Percentiles rank a stretch among this genome's conserved stretches.
phyloP scores from a whole-genome alignment of 2,113 vertebrate species.

The Etheostoma spectabile region DNA sequence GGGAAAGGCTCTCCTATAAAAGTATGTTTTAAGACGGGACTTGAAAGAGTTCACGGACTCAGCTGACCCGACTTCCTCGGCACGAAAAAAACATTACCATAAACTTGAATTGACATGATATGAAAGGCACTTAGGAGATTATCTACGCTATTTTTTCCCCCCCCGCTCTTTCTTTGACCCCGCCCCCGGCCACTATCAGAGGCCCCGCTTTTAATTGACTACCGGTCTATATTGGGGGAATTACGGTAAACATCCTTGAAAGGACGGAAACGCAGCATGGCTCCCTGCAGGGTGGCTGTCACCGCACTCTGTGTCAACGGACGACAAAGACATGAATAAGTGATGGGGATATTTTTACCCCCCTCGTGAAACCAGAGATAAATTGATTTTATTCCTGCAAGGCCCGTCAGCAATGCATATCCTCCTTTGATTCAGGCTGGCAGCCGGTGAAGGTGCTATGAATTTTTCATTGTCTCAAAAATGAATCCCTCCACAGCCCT shows the following conservation, averaged over 20 bases:
- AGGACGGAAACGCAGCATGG: constrained; percentile 21
- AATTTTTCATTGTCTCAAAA: constrained; percentile 80
- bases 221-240: too few relatives aligned
- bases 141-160: too few relatives aligned
- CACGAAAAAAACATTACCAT: too few relatives aligned
- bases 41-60: too few relatives aligned
- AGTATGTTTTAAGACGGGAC: too few relatives aligned
- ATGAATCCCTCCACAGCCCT: constrained; percentile 32
- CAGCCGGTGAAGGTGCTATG: constrained; percentile 72
- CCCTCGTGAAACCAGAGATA: constrained; percentile 75
- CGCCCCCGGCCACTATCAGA: too few relatives aligned
- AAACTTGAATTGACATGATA: too few relatives aligned
- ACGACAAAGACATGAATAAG: constrained; percentile 73
- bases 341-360: constrained; percentile 78
- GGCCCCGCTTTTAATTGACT: too few relatives aligned
- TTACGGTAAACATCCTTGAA: constrained; percentile 12
- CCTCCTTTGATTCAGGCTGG: constrained; percentile 77
- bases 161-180: too few relatives aligned
- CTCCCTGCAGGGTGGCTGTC: constrained; percentile 60
- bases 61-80: too few relatives aligned
- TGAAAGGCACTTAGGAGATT: too few relatives aligned
- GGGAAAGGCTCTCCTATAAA: too few relatives aligned
- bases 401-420: constrained; percentile 72
- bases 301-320: constrained; percentile 55
- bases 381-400: constrained; percentile 77